Evolutionary conservation across 2,113 vertebrate species (phyloP), one percentile per base, ranked within the genome.

Genomic region (Henicopernis longicauda): DNA sequence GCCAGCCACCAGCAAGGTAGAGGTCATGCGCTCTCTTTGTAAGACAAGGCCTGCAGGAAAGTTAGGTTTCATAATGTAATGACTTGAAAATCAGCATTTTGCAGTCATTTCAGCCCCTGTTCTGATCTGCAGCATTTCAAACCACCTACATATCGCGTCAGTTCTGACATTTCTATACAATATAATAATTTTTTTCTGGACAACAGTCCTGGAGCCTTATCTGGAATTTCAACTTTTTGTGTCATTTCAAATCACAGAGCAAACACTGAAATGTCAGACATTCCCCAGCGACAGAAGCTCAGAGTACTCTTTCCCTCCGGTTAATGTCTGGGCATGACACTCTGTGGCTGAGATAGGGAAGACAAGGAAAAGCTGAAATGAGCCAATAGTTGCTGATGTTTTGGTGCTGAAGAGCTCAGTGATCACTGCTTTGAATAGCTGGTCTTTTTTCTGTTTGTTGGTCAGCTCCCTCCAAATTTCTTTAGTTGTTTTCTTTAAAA

Each of bases 11-110:
- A 92, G 58, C 34, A 54, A 63, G n/a, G 17, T 5, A 59, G 44
- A 47, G 32, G 4, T 76, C 47, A 44, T 13, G 10, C 0, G 1
- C 22, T n/a, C 4, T 57, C 22, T 47, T 32, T 1, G 0, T 38
- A 44, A 70, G 31, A 36, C 18, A 79, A 31, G 4, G 11, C 36
- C 45, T 13, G 9, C 18, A 23, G 22, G 26, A 32, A 78, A 73
- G 61, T 62, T 9, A 58, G 34, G 9, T 73, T 27, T 70, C 26
- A 36, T 70, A 42, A 52, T 7, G 7, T 10, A 58, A 42, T 21
- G 10, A 47, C 50, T 70, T 47, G 32, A 44, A 67, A 76, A 29
- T 15, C 19, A 74, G 36, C 3, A 31, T 57, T 93, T 71, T 82
- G 8, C 29, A 52, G 8, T 40, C 1, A 1, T 44, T 89, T 82